Base-by-base conservation (phyloP, 30 jellyfish, hydroid and myxozoan species). In the Sanderia malayensis region DNA sequence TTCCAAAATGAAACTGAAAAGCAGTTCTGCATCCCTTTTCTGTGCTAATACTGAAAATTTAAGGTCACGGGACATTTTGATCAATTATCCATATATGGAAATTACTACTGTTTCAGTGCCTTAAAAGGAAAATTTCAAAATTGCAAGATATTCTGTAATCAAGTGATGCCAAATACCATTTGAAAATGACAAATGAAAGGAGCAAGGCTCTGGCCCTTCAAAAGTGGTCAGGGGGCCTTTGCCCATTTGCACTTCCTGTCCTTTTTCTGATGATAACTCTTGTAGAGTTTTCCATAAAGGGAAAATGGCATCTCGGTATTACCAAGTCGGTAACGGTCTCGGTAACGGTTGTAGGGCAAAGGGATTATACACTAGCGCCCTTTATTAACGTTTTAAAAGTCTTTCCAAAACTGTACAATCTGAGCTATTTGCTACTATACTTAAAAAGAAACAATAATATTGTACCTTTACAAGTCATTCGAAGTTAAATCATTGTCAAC, bases 261-360 rank as follows among this genome's bases (percentile, higher is more conserved):
- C 55, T 41, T 15, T 15, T 41, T 41, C 55, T 15, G 15, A 15
- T 15, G 15, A 41, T 15, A 41, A 41, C 55, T 41, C 55, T 41
- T 6, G 55, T 41, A 41, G 55, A 41, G 55, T 8, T 41, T 41
- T 41, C 55, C 11, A 41, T 41, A 41, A 41, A 41, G 55, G 11
- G 15, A 41, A 41, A 41, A 41, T 41, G 55, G 15, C 55, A 41
- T 41, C 15, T 41, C 55, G 55, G 11, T 41, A 41, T 41, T 41
- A 15, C 55, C 55, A 41, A 41, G 55, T 41, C 15, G 55, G 55
- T 41, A 41, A 41, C 55, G 15, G 8, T 41, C 55, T 41, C 15
- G 55, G 55, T 41, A 41, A n/a, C n/a, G 55, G 55, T 41, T 41
- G 55, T 15, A 41, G 55, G 55, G 15, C 55, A 41, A 41, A n/a